phyloP scores from a whole-genome alignment of 1,140 invertebrate species.

The Chironomus tepperi region DNA sequence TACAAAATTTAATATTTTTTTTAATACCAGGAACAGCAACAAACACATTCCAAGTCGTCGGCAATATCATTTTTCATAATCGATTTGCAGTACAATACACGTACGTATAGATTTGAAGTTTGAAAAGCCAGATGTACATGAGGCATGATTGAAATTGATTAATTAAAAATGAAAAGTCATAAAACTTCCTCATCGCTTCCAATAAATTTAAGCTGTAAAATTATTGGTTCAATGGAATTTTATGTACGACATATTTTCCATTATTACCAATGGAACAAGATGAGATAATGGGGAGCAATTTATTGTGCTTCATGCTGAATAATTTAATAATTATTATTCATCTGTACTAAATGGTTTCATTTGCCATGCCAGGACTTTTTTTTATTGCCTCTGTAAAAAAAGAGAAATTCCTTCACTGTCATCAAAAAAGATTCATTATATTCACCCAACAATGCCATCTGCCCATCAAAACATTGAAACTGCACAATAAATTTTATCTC shows the following conservation, averaged over 20 bases:
- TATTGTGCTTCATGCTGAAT: no score
- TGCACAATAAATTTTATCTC: conserved; percentile 14
- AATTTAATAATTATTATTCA: no score
- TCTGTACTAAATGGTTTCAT: no score
- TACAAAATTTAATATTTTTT: not conserved
- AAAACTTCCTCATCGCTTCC: not conserved
- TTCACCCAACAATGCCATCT: not conserved
- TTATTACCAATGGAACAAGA: no score
- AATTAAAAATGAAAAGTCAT: not conserved
- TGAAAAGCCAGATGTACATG: not conserved
- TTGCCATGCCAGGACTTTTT: no score
- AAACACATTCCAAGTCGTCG: not conserved
- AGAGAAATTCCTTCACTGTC: no score
- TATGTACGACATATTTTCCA: no score
- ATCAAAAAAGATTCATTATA: not conserved
- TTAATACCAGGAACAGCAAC: not conserved
- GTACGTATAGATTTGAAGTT: not conserved
- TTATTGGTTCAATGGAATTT: no score
- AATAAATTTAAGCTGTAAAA: no score
- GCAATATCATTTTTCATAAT: not conserved
- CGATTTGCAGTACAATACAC: not conserved
- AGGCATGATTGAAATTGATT: conserved; percentile 20
- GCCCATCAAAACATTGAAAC: not conserved
- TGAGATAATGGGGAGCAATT: no score
- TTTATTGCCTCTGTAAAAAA: no score